phyloP scores from a whole-genome alignment of 2,797 vertebrate genomes.

The Rhinophrynus dorsalis region DNA sequence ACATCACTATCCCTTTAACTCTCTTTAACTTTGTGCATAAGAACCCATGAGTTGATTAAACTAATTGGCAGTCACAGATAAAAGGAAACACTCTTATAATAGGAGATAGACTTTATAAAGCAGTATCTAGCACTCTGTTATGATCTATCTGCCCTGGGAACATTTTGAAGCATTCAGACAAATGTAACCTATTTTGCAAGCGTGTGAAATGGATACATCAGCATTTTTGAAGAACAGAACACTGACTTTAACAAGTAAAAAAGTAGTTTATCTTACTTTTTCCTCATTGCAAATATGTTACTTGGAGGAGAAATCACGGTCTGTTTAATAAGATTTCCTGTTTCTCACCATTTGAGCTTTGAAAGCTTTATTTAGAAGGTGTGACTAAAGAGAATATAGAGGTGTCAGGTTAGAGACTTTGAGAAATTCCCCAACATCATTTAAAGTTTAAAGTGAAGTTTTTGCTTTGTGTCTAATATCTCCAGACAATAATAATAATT shows the following conservation, averaged over 20 bases:
- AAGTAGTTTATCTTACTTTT: slow-evolving; percentile 25
- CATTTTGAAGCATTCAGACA: slow-evolving; percentile 29
- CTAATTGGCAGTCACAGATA: too few relatives aligned
- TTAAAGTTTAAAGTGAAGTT: not conserved
- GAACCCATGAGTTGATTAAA: too few relatives aligned
- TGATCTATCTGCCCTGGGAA: slow-evolving; percentile 8
- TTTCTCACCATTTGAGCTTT: slow-evolving; percentile 29
- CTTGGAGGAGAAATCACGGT: slow-evolving; percentile 28
- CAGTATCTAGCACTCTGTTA: not conserved
- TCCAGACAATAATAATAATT: not conserved
- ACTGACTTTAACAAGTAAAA: slow-evolving; percentile 38
- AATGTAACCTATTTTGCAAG: slow-evolving; percentile 38
- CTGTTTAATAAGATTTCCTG: slow-evolving; percentile 43
- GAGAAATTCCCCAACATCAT: slow-evolving; percentile 2
- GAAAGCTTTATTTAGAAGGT: slow-evolving; percentile 41
- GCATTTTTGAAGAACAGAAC: slow-evolving; percentile 29
- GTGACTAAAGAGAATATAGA: slow-evolving; percentile 34
- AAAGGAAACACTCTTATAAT: too few relatives aligned
- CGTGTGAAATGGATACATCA: slow-evolving; percentile 37
- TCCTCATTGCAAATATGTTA: slow-evolving; percentile 27
- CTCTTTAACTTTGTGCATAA: too few relatives aligned
- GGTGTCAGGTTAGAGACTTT: not conserved
- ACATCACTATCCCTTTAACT: too few relatives aligned
- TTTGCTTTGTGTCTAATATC: not conserved
- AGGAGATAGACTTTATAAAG: too few relatives aligned